Base-by-base conservation (phyloP, 2,113 vertebrate genomes). In the Rhodinocichla rosea region DNA sequence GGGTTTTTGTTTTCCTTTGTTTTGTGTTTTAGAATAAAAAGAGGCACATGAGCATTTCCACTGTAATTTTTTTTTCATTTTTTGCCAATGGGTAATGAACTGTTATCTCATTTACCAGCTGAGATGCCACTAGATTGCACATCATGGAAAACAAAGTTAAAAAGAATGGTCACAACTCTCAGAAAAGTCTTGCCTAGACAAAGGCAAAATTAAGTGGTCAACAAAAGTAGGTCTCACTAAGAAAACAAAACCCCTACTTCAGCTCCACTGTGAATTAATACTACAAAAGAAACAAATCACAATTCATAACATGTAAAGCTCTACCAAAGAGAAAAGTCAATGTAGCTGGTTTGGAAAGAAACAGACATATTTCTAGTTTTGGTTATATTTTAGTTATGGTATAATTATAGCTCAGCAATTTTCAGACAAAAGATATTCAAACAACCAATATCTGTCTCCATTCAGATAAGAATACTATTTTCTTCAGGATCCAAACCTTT, bases 1-100 rank as follows among this genome's bases (percentile, higher is more conserved):
- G 4, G 1, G 0, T 5, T 59, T 21, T 23, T 47, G 6, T 20
- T n/a, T 9, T 23, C 37, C 9, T 5, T 35, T 49, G 11, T 3
- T 73, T 37, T 45, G 9, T 24, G 6, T 7, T 92, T 79, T 42
- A 77, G 33, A 5, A 33, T 40, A 56, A 62, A 52, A 32, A 21
- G 27, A 67, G 14, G 22, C 5, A 45, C 0, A 17, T 8, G 1
- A 82, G 15, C 74, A 80, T 35, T 77, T 78, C 30, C 22, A 32
- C 0, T 40, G 12, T 7, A 37, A 32, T 42, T 56, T 26, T 39
- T 44, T 50, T 68, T 63, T 23, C 14, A 18, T 28, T 67, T 60
- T 71, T 49, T 15, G 2, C 18, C 56, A 52, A 49, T 19, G 8
- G n/a, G 20, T 19, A 79, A 55, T 15, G 3, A 81, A 70, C 15